Evolutionary conservation across 2,797 vertebrate species (phyloP).

Genomic region (Gymnopithys bicolor): DNA sequence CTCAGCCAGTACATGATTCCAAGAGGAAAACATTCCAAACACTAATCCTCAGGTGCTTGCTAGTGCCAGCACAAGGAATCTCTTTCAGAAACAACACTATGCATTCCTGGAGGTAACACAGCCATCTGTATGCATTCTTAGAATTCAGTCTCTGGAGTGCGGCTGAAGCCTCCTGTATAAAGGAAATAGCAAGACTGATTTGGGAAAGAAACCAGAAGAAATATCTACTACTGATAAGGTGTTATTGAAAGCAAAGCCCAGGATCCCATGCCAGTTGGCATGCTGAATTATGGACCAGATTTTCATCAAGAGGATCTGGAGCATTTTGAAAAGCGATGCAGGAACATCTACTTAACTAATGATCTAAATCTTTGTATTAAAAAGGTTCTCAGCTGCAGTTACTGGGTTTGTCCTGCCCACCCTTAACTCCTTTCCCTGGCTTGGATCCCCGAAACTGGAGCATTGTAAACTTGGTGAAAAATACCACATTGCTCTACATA

Average conservation of each 20-base stretch:
- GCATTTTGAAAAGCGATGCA: not conserved
- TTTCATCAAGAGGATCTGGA: not conserved
- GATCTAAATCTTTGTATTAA: not conserved
- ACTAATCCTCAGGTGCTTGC: not conserved
- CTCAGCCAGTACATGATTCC: not conserved
- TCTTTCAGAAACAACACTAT: not conserved
- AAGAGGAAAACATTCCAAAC: not conserved
- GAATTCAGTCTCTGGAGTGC: not conserved
- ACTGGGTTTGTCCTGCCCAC: not conserved
- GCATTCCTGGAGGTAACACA: not conserved
- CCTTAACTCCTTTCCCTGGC: not conserved
- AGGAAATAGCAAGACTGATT: not conserved
- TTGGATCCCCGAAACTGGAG: not conserved
- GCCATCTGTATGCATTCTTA: not conserved
- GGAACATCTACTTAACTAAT: not conserved
- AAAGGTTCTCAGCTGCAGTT: not conserved
- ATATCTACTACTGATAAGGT: not conserved
- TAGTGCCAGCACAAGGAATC: not conserved
- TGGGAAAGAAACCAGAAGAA: not conserved
- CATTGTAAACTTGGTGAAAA: not conserved
- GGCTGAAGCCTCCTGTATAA: not conserved
- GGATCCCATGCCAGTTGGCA: not conserved
- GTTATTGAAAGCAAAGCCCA: not conserved
- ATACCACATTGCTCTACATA: not conserved
- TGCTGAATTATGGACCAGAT: not conserved